Conservation (phyloP, 1,140 invertebrate genomes). For the Drosophila murphyi region DNA sequence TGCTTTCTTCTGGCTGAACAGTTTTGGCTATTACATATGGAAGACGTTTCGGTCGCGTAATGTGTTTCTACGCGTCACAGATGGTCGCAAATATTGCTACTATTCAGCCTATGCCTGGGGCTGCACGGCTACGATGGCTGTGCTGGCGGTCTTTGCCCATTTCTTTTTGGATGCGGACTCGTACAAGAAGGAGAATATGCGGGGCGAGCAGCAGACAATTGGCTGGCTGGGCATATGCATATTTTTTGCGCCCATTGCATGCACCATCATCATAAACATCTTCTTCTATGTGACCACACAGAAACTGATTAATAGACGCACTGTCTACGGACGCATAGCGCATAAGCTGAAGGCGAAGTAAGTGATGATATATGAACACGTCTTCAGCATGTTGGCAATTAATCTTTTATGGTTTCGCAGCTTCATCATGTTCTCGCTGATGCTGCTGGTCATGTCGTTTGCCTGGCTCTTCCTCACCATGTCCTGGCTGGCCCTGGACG, state of each 20-base stretch:
- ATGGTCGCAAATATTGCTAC: slow-evolving; percentile 93
- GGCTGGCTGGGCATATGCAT: slow-evolving; percentile 92
- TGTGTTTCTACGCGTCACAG: slow-evolving; percentile 92
- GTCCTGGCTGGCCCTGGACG: slow-evolving; percentile 89
- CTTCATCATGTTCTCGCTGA: slow-evolving; percentile 91
- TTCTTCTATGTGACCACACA: slow-evolving; percentile 92
- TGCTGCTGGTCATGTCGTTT: slow-evolving; percentile 89
- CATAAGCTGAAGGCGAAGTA: slow-evolving; percentile 93
- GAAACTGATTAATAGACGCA: slow-evolving; percentile 91
- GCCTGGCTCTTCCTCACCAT: slow-evolving; percentile 90
- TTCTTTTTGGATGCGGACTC: slow-evolving; percentile 90
- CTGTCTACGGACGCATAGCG: slow-evolving; percentile 92
- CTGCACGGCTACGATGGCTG: slow-evolving; percentile 88
- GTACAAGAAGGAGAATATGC: slow-evolving; percentile 85
- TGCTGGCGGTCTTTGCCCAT: slow-evolving; percentile 91
- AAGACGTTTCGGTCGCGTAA: slow-evolving; percentile 93
- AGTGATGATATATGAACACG: slow-evolving; percentile 13
- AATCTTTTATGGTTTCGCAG: slow-evolving; percentile 85
- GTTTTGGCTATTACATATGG: slow-evolving; percentile 94
- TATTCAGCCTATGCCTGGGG: slow-evolving; percentile 92
- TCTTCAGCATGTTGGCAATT: neutral
- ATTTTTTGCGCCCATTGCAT: slow-evolving; percentile 91
- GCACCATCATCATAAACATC: slow-evolving; percentile 90
- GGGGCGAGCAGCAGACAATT: slow-evolving; percentile 88
- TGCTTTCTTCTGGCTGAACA: slow-evolving; percentile 93